These are phyloP conservation scores for Blastobasis lacticolella DNA, from an alignment of 2,888 invertebrate species.

Conservation along the genomic window DNA sequence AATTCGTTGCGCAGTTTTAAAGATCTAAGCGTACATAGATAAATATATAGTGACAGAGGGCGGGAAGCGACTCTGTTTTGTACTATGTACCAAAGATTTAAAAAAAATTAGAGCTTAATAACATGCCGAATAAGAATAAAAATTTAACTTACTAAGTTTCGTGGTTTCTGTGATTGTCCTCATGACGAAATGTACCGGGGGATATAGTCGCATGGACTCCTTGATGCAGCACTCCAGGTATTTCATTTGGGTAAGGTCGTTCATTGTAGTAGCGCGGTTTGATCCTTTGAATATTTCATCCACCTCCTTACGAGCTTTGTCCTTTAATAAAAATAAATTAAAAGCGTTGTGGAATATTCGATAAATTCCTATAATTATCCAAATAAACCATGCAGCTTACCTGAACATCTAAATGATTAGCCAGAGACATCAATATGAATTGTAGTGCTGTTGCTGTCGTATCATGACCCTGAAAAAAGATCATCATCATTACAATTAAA, in stretches of 20 bases:
- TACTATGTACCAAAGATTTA: too few relatives aligned
- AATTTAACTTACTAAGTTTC: conserved; percentile 61
- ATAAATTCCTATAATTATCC: too few relatives aligned
- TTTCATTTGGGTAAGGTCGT: conserved; percentile 75
- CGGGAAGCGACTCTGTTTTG: too few relatives aligned
- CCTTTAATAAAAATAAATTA: conserved; percentile 38
- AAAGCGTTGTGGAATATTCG: too few relatives aligned
- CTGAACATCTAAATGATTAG: conserved; percentile 46
- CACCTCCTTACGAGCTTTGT: conserved; percentile 75
- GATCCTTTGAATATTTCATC: conserved; percentile 77
- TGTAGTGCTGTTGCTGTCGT: conserved; percentile 57
- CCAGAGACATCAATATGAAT: conserved; percentile 58
- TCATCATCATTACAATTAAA: conserved; percentile 27
- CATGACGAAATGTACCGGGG: conserved; percentile 79
- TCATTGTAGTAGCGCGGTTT: conserved; percentile 74
- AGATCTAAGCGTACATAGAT: too few relatives aligned
- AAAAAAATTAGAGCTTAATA: too few relatives aligned
- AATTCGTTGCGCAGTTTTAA: too few relatives aligned
- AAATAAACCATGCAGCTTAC: conserved; percentile 14
- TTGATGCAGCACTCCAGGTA: conserved; percentile 82
- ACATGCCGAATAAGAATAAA: too few relatives aligned
- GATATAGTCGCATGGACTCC: conserved; percentile 78
- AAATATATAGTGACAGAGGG: too few relatives aligned
- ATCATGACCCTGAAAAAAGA: conserved; percentile 61
- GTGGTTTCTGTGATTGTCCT: conserved; percentile 72